Evolutionary conservation across 2,888 invertebrate genomes (phyloP).

Genomic region (Agriopis marginaria): DNA sequence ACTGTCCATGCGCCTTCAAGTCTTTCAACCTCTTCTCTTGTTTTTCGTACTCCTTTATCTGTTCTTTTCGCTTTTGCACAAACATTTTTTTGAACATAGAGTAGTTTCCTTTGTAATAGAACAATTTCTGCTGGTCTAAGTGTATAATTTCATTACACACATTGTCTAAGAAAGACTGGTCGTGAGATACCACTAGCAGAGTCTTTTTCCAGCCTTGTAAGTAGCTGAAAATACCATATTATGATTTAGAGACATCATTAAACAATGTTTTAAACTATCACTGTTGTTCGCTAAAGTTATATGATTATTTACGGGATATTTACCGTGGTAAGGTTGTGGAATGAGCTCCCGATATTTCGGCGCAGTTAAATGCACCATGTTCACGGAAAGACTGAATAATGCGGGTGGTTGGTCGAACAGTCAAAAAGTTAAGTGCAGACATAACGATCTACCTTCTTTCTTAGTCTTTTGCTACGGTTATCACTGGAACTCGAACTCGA

Average conservation of each 20-base stretch:
- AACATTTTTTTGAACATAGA: constrained; percentile 99
- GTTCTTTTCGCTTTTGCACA: constrained; percentile 97
- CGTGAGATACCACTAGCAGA: constrained; percentile 98
- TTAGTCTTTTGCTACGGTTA: no score
- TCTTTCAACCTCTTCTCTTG: constrained; percentile 98
- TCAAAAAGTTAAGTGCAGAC: no score
- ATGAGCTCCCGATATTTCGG: no score
- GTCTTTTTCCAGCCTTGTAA: constrained; percentile 99
- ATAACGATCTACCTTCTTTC: no score
- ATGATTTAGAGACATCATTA: neutral
- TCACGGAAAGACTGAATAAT: no score
- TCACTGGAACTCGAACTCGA: no score
- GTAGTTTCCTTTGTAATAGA: constrained; percentile 99
- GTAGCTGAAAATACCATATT: constrained; percentile 87
- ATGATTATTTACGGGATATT: no score
- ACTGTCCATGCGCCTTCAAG: constrained; percentile 97
- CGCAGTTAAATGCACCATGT: no score
- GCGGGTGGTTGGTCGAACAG: no score
- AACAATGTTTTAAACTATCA: no score
- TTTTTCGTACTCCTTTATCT: constrained; percentile 98
- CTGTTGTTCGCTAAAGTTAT: no score
- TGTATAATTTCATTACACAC: constrained; percentile 99
- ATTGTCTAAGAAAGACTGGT: constrained; percentile 99
- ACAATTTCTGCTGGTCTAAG: constrained; percentile 96
- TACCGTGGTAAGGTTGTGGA: no score